phyloP scores from a whole-genome alignment of 2,888 invertebrate species.

The Eucera pruinosa region DNA sequence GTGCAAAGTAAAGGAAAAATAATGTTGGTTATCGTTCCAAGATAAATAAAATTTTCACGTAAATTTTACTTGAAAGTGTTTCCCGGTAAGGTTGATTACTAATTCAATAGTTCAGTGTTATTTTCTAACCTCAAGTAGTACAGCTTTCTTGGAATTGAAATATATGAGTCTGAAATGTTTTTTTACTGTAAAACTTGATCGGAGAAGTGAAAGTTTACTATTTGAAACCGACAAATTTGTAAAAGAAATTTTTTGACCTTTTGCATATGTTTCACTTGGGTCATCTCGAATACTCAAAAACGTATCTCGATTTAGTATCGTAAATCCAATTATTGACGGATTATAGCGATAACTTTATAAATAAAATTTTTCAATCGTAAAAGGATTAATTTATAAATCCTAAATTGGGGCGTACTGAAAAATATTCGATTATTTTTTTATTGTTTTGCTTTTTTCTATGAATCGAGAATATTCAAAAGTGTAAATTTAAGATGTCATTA shows the following conservation, averaged over 20 bases:
- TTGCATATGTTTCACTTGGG: no score
- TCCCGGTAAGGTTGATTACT: background rate
- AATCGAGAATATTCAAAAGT: no score
- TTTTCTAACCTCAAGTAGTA: background rate
- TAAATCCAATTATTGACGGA: no score
- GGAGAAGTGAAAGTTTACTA: background rate
- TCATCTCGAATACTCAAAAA: no score
- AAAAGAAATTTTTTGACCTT: no score
- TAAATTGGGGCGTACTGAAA: no score
- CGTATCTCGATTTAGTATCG: no score
- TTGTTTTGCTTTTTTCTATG: background rate
- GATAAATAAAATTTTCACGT: background rate
- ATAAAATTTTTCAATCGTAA: background rate
- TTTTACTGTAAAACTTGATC: background rate
- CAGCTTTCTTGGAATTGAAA: background rate
- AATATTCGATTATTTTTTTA: background rate
- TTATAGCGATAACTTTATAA: background rate
- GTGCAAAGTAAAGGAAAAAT: background rate
- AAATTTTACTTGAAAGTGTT: background rate
- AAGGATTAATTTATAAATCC: no score
- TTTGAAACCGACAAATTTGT: no score
- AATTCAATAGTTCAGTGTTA: background rate
- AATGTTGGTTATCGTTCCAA: background rate
- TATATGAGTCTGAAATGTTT: conserved; percentile 1
- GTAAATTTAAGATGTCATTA: no score